These are phyloP conservation scores for Plagiodera versicolora DNA, from an alignment of 2,888 invertebrate species.

Conservation along the genomic window DNA sequence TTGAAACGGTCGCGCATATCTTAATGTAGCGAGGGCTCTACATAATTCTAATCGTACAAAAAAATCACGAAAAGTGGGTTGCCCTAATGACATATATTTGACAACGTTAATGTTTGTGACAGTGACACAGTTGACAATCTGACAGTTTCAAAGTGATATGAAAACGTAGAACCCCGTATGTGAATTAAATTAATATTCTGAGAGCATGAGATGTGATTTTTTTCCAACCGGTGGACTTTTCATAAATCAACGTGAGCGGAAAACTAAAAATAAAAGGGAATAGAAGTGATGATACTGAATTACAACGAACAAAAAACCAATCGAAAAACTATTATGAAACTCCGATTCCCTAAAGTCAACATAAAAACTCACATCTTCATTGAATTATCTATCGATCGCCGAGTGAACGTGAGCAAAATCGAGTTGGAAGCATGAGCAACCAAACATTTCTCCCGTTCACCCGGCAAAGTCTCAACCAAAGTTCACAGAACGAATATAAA, in stretches of 20 bases:
- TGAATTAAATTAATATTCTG: conserved; percentile 3
- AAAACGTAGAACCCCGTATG: conserved; percentile 43
- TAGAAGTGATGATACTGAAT: conserved; percentile 51
- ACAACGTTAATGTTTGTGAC: too few species aligned
- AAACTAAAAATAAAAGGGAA: conserved; percentile 41
- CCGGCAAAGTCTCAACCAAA: too few species aligned
- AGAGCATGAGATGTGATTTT: conserved; percentile 51
- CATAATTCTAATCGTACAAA: conserved; percentile 9
- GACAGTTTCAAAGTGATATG: not conserved
- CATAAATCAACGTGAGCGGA: conserved; percentile 11
- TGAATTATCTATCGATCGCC: not conserved
- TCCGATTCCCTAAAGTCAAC: conserved; percentile 32
- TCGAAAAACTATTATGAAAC: conserved; percentile 25
- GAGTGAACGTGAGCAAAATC: not conserved
- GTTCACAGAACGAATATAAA: too few species aligned
- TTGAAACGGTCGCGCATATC: not conserved
- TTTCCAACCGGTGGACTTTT: conserved; percentile 26
- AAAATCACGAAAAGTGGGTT: not conserved
- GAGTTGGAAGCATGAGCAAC: too few species aligned
- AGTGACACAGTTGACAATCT: too few species aligned
- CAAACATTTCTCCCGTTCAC: too few species aligned
- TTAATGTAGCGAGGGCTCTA: conserved; percentile 33
- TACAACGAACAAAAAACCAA: conserved; percentile 34
- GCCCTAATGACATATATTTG: too few species aligned
- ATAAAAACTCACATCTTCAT: conserved; percentile 51